phyloP scores from a whole-genome alignment of 2,113 vertebrate genomes.

The Capreolus pygargus region DNA sequence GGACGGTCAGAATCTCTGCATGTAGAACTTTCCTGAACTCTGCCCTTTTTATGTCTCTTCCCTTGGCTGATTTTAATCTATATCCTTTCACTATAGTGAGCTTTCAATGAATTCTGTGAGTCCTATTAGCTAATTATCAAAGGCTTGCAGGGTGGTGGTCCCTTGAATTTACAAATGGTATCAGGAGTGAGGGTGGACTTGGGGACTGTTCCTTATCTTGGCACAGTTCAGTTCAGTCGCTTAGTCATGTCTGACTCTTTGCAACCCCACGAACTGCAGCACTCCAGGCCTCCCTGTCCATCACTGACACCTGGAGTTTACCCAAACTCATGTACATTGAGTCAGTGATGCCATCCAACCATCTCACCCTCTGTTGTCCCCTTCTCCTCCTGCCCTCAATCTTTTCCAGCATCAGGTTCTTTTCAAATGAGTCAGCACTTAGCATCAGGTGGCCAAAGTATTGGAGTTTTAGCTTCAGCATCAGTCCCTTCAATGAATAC shows the following conservation, averaged over 20 bases:
- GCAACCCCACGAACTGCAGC: fast-evolving
- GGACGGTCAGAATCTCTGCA: neutral
- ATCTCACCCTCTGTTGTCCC: neutral
- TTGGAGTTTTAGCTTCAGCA: neutral
- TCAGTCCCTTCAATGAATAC: neutral
- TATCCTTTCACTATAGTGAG: neutral
- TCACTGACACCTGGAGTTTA: neutral
- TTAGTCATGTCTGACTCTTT: fast-evolving
- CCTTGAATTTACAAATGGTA: neutral
- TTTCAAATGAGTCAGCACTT: neutral
- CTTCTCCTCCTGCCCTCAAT: neutral
- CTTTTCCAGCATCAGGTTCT: neutral
- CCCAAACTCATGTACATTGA: neutral
- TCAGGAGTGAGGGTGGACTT: neutral
- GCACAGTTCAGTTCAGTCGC: neutral
- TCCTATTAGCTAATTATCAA: neutral
- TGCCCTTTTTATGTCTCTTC: neutral
- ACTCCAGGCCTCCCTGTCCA: neutral
- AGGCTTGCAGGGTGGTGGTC: neutral
- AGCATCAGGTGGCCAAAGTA: neutral
- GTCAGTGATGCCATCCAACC: neutral
- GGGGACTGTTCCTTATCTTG: neutral
- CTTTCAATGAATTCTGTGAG: neutral
- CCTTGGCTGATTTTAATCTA: neutral
- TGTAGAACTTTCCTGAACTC: neutral